phyloP scores from a whole-genome alignment of 2,113 vertebrate species.

The Dipodomys merriami region DNA sequence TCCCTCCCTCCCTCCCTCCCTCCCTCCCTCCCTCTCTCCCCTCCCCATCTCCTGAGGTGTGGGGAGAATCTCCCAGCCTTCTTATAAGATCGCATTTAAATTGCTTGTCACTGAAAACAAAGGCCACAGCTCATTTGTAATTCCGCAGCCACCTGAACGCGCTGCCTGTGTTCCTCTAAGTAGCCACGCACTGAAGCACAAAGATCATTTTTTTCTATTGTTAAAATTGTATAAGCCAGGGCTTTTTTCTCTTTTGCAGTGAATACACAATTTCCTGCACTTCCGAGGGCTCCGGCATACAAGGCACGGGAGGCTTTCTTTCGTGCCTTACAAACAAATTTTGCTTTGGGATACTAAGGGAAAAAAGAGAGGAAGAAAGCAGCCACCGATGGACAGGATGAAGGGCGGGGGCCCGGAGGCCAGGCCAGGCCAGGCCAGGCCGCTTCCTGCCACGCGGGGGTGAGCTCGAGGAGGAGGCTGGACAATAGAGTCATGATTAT shows the following conservation, averaged over 20 bases:
- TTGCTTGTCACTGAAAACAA: slow-evolving; percentile 91
- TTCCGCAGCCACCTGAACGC: slow-evolving; percentile 90
- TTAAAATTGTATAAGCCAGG: slow-evolving; percentile 85
- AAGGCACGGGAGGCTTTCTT: slow-evolving; percentile 66
- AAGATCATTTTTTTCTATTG: slow-evolving; percentile 88
- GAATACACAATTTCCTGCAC: slow-evolving; percentile 82
- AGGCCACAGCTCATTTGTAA: slow-evolving; percentile 91
- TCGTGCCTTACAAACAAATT: slow-evolving; percentile 66
- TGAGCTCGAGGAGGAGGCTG: not conserved
- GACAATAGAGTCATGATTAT: not conserved
- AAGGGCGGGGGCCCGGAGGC: not conserved
- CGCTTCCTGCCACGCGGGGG: not conserved
- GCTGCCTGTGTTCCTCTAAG: slow-evolving; percentile 77
- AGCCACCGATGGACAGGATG: not conserved
- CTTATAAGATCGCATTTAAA: slow-evolving; percentile 86
- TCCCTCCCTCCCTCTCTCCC: rapidly evolving
- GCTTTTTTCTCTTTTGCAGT: slow-evolving; percentile 85
- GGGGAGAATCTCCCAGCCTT: slow-evolving; percentile 69
- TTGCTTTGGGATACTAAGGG: slow-evolving; percentile 80
- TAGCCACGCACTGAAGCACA: slow-evolving; percentile 85
- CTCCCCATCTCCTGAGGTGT: slow-evolving; percentile 53
- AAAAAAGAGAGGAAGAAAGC: slow-evolving; percentile 33
- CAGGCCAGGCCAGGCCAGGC: not conserved
- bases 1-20: too few species aligned
- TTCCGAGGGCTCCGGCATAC: slow-evolving; percentile 66